Percentiles rank a stretch among this genome's conserved stretches.
Conservation (phyloP, 2,113 vertebrate species). For the Orcinus orca region DNA sequence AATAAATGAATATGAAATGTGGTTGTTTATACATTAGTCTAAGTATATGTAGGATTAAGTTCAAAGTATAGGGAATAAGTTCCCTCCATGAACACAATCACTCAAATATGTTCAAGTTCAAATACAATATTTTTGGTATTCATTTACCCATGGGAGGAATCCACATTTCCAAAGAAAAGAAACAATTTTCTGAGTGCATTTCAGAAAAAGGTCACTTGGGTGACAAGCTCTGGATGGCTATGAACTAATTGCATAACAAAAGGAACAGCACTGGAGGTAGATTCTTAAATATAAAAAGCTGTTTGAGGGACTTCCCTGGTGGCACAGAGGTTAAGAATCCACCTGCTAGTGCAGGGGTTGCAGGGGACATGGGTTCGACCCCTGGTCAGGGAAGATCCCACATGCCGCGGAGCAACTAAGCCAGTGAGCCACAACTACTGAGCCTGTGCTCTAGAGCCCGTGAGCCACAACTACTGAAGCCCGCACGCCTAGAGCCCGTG, state of each 20-base stretch:
- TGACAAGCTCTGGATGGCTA: not conserved
- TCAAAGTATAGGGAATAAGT: not conserved
- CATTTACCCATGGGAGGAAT: not conserved
- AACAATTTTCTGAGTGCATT: not conserved
- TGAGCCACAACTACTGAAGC: too few species aligned
- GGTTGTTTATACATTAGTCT: not conserved
- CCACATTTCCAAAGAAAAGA: not conserved
- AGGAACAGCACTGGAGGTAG: not conserved
- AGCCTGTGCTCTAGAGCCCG: too few species aligned
- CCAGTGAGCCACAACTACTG: too few species aligned
- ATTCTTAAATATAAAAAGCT: not conserved
- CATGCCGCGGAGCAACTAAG: too few species aligned
- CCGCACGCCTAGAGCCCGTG: too few species aligned
- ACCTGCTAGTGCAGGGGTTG: too few species aligned
- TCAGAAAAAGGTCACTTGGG: not conserved
- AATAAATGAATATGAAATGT: not conserved
- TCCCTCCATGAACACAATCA: not conserved
- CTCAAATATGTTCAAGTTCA: not conserved
- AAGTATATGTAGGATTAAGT: not conserved
- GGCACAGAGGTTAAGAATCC: too few species aligned
- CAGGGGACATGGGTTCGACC: too few species aligned
- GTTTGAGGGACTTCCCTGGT: too few species aligned
- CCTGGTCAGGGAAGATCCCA: too few species aligned
- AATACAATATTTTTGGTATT: not conserved
- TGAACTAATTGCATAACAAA: not conserved